Evolutionary conservation across 1,140 invertebrate genomes (phyloP), one percentile per base, ranked within the genome.

Genomic region (Dendroctonus ponderosae): DNA sequence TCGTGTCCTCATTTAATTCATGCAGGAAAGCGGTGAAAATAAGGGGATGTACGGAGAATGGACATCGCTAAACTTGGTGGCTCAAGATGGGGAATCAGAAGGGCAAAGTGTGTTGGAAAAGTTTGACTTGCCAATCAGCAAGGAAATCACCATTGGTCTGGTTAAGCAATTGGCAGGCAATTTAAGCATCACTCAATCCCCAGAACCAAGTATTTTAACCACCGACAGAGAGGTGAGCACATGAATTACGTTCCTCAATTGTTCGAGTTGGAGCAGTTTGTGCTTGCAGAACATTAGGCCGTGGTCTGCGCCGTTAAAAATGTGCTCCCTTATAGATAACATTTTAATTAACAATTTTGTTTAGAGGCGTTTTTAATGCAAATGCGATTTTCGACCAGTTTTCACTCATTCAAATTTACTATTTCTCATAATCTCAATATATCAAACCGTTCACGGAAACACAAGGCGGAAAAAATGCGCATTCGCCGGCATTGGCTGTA

Each of bases 31-130:
- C 62, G 72, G 70, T 57, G 77, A 80, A 71, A 76, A 77, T 76
- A 86, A 86, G 80, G 86, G 85, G 71, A 92, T 93, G 91, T 93
- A 92, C 83, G 87, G 87, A 71, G 91, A 93, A 84, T 93, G 91
- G 91, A 89, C 89, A 67, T 92, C 90, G 38, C 78, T 92, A 71
- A 89, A 86, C 67, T 79, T 86, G 70, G 80, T 87, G 58, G 87
- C 91, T 44, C 84, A 85, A 71, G 83, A 85, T 71, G 85, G 84
- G 72, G 83, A 87, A 70, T 84, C 86, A 71, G 85, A 86, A 51
- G 83, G 83, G 64, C 80, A 82, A 52, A 95, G 93, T 76, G 93
- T 96, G 2, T 81, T 97, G n/a, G 88, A 91, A 62, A 92, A 92
- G 70, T 93, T 96, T 72, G 88, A 90, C 0, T 83, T 87, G 49